Conservation (phyloP, 2,888 invertebrate genomes). For the Willowsia nigromaculata region DNA sequence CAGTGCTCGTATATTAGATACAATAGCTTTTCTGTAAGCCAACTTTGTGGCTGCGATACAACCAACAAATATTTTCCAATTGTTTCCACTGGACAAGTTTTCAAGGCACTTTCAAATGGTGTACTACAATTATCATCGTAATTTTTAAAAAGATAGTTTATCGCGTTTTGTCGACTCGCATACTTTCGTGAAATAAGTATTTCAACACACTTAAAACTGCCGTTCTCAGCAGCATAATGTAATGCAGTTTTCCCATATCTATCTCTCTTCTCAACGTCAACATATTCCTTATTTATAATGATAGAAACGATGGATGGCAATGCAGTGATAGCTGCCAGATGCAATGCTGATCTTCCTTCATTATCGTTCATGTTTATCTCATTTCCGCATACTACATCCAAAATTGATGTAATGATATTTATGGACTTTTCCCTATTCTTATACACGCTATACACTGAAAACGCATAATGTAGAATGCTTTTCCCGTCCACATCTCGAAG, state of each 20-base stretch:
- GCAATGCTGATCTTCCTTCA: slow-evolving; percentile 54
- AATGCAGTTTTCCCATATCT: slow-evolving; percentile 32
- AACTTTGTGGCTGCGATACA: slow-evolving; percentile 55
- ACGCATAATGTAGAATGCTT: slow-evolving; percentile 56
- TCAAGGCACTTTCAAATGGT: slow-evolving; percentile 52
- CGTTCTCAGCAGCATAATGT: slow-evolving; percentile 65
- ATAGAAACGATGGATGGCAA: slow-evolving; percentile 41
- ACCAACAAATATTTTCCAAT: slow-evolving; percentile 51
- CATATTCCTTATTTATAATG: slow-evolving; percentile 23
- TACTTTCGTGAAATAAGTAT: slow-evolving; percentile 45
- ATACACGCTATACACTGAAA: no score
- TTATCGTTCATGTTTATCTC: slow-evolving; percentile 60
- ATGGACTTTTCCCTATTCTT: slow-evolving; percentile 25
- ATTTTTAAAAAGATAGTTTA: slow-evolving; percentile 57
- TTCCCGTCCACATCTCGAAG: slow-evolving; percentile 42
- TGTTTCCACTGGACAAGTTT: slow-evolving; percentile 58
- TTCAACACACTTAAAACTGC: slow-evolving; percentile 68
- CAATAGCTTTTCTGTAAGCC: slow-evolving; percentile 1
- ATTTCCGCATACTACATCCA: slow-evolving; percentile 29
- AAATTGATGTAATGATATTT: background rate
- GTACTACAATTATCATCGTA: slow-evolving; percentile 54
- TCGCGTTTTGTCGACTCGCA: slow-evolving; percentile 30
- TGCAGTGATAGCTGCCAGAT: slow-evolving; percentile 53
- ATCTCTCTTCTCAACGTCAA: slow-evolving; percentile 58
- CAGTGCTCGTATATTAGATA: background rate